Conservation (phyloP, 2,113 vertebrate species). For the Indicator indicator region DNA sequence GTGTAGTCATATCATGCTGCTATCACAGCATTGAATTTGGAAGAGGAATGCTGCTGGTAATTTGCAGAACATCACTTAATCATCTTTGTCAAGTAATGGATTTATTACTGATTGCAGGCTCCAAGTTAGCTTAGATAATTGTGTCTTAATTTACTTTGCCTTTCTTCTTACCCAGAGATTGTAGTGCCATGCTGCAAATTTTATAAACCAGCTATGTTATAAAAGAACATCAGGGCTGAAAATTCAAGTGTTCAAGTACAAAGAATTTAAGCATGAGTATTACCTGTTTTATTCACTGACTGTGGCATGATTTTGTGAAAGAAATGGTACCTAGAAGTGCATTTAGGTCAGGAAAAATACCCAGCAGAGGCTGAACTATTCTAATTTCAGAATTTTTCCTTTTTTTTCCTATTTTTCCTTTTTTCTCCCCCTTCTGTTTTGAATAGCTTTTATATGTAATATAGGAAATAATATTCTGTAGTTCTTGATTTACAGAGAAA, state of each 20-base stretch:
- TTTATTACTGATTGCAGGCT: slow-evolving; percentile 61
- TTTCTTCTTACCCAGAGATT: slow-evolving; percentile 5
- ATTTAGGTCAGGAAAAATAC: neutral
- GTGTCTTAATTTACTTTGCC: neutral
- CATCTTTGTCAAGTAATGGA: slow-evolving; percentile 52
- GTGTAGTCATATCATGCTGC: neutral
- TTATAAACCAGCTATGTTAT: neutral
- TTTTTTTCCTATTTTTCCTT: neutral
- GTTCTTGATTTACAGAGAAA: neutral
- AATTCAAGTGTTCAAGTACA: neutral
- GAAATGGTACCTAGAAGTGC: neutral
- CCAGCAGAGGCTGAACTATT: neutral
- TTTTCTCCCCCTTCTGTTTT: neutral
- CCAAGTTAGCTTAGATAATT: slow-evolving; percentile 55
- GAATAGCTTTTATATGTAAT: neutral
- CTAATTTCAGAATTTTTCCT: neutral
- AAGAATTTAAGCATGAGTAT: neutral
- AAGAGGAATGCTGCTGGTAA: slow-evolving; percentile 38
- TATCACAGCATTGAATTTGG: slow-evolving; percentile 33
- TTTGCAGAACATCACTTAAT: slow-evolving; percentile 63
- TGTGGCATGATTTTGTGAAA: neutral
- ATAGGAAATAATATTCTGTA: neutral
- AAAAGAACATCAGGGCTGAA: neutral
- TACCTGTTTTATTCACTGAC: neutral
- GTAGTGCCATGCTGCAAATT: neutral